Evolutionary conservation across 53 echinoderm and acorn worm species (phyloP), one percentile per base, ranked within the genome.

Genomic region (Hippasteria phrygiana): DNA sequence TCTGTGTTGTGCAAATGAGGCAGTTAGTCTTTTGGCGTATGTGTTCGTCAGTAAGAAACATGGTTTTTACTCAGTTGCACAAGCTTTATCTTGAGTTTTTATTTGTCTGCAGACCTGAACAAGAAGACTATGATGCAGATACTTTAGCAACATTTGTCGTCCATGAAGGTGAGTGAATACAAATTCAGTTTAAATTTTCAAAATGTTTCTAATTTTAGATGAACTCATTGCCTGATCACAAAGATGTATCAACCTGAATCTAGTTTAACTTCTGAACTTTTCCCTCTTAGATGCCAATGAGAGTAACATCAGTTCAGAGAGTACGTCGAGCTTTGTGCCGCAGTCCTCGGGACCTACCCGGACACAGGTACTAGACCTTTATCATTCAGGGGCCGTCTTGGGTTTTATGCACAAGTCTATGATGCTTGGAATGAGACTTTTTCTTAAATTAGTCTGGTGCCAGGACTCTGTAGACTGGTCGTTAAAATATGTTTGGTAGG

Each of bases 81-180:
- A 33, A 65, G 33, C 33, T 72, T 40, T 69, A 31, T 32, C 70
- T 70, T 63, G 2, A 2, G 32, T 67, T 2, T 33, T 67, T 67
- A 22, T 36, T 67, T 11, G 1, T 67, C 10, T 31, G 64, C 80
- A 94, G 92, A 75, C 94, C 92, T 36, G 90, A 92, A 31, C 62
- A 74, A 62, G 89, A 86, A 26, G 46, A 35, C 17, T 92, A 90
- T 40, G 82, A 89, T 22, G 92, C 74, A 73, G 98, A 97, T 78
- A 97, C 95, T 29, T 82, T 97, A 81, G 92, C 95, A 82, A 97
- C 98, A n/a, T 97, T 97, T 91, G 92, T 97, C 26, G 86, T 92
- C 2, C 94, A 95, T 80, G 94, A 94, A 88, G 98, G 95, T 95
- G 78, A 94, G 94, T 24, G 14, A 78, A 36, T 26, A 24, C 59